These are phyloP conservation scores for Drosophila melanosoma DNA, from an alignment of 2,888 invertebrate genomes.

Conservation along the genomic window DNA sequence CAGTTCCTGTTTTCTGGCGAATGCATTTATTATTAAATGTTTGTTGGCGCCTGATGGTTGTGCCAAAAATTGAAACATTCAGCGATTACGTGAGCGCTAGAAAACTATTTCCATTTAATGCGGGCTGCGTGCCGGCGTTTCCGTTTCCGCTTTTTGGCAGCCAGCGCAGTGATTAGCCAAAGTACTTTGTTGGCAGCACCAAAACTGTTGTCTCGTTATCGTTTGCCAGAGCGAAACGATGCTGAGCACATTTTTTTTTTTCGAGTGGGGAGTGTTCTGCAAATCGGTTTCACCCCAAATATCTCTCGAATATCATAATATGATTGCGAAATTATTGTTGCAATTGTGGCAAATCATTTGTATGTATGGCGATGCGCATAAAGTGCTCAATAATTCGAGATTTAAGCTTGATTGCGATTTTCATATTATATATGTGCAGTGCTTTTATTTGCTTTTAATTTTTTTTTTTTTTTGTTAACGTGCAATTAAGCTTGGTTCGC, in stretches of 20 bases:
- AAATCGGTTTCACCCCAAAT: constrained; percentile 8
- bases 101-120: constrained; percentile 41
- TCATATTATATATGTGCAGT: constrained; percentile 22
- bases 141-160: constrained; percentile 51
- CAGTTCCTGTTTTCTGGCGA: constrained; percentile 29
- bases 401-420: constrained; percentile 50
- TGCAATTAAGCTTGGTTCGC: constrained; percentile 67
- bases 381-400: constrained; percentile 50
- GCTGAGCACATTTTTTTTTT: background rate
- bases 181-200: constrained; percentile 54
- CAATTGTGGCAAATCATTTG: constrained; percentile 16
- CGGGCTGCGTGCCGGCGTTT: constrained; percentile 53
- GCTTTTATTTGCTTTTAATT: constrained; percentile 52
- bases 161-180: constrained; percentile 71
- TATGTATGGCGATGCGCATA: constrained; percentile 18
- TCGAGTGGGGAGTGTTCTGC: background rate
- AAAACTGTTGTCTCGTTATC: constrained; percentile 25
- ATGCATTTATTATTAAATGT: constrained; percentile 72
- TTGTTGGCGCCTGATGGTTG: constrained; percentile 60
- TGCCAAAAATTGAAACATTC: constrained; percentile 80
- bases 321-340: constrained; percentile 13
- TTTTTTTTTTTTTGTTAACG: constrained; percentile 57
- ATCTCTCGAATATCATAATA: background rate
- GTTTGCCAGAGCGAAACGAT: constrained; percentile 2
- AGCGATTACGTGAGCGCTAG: constrained; percentile 62